Evolutionary conservation across 2,797 vertebrate species (phyloP).

Genomic region (Gorsachius magnificus): DNA sequence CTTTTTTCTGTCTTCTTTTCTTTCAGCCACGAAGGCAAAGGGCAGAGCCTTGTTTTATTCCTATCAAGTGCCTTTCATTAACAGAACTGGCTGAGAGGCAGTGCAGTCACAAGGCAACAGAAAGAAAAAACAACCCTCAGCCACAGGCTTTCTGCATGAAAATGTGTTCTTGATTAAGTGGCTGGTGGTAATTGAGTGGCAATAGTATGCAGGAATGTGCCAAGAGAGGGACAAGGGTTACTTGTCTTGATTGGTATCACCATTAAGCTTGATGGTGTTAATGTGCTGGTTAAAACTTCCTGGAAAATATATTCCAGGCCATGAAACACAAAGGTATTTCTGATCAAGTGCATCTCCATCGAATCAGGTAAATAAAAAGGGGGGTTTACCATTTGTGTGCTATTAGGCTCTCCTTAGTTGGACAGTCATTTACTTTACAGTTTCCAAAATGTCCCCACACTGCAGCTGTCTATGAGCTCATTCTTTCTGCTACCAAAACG

Average conservation of each 20-base stretch:
- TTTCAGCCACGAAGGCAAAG: not conserved
- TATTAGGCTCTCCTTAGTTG: not conserved
- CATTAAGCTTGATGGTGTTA: not conserved
- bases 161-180: not conserved
- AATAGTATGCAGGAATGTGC: conserved; percentile 30
- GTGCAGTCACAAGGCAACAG: not conserved
- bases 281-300: not conserved
- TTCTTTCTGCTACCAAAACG: not conserved
- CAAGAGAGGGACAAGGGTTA: not conserved
- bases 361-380: not conserved
- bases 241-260: not conserved
- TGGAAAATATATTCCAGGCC: not conserved
- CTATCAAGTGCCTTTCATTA: not conserved
- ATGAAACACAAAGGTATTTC: not conserved
- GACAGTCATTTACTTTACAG: not conserved
- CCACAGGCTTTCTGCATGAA: not conserved
- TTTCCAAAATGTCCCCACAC: not conserved
- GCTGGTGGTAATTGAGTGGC: not conserved
- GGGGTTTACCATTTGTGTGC: not conserved
- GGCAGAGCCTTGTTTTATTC: not conserved
- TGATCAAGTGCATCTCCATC: not conserved
- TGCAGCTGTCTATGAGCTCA: not conserved
- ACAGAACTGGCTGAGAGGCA: not conserved
- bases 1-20: not conserved
- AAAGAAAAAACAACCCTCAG: not conserved